Evolutionary conservation across 2,113 vertebrate species (phyloP), one percentile per base, ranked within the genome.

Genomic region (Anoplopoma fimbria): DNA sequence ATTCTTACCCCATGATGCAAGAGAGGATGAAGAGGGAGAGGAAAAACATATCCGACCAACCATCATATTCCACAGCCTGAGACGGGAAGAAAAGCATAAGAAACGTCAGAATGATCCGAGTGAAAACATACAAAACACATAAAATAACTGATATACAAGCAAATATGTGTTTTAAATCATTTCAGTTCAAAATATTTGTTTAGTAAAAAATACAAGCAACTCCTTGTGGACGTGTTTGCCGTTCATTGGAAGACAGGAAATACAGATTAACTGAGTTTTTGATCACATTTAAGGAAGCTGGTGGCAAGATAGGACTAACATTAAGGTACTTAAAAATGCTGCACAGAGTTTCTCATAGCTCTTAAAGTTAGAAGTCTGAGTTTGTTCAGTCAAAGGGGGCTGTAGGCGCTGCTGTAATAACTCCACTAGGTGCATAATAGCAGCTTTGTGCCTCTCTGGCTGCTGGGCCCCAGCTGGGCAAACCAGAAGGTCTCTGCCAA

Each of bases 1-100:
- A 17, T 72, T 73, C 89, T 94, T 89, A 95, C 95, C 94, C 95
- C 95, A 95, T 95, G 69, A 95, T 81, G 75, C 94, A 96, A 49
- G 95, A 96, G 51, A 95, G 75, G 78, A 91, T 51, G 67, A 96
- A 95, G 88, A 94, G 94, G 51, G 68, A 57, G 60, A 96, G 90
- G 91, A 96, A 96, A 6, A 95, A 12, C 6, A 58, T 21, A 57
- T 96, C 93, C 2, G 95, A 93, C 95, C 95, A 96, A 27, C 93
- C 94, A 0, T 95, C 93, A 36, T 93, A 96, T 15, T 95, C 91
- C 75, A 94, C 67, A 1, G 94, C 95, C 95, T 96, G 81, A 27
- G 6, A n/a, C n/a, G n/a, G n/a, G n/a, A 14, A 33, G 25, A 75
- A 62, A 70, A 31, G 53, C 58, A 58, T 27, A 79, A 69, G 51